Percentiles rank a stretch among this genome's conserved stretches.
Evolutionary conservation across 1,140 invertebrate genomes (phyloP).

Genomic region (Eumeta japonica): DNA sequence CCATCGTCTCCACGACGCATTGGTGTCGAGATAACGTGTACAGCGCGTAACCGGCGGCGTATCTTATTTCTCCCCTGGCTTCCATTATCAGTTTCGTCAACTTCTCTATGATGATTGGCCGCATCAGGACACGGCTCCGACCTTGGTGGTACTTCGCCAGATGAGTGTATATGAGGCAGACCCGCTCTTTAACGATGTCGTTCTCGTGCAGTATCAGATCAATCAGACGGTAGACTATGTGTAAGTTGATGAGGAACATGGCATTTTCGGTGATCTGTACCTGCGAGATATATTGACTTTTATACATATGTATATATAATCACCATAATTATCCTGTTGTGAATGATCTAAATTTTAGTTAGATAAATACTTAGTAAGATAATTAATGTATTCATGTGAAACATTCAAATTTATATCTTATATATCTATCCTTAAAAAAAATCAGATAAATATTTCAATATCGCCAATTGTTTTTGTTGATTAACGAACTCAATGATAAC

Average conservation of each 20-base stretch:
- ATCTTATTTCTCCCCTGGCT: constrained; percentile 40
- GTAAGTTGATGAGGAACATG: constrained; percentile 31
- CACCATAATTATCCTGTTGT: too few species aligned
- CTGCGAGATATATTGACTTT: constrained; percentile 17
- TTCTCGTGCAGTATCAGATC: constrained; percentile 29
- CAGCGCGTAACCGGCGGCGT: constrained; percentile 31
- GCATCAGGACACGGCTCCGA: constrained; percentile 24
- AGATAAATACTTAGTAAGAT: too few species aligned
- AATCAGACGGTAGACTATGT: constrained; percentile 32
- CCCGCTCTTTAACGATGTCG: constrained; percentile 36
- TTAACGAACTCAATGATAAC: too few species aligned
- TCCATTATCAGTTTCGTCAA: constrained; percentile 32
- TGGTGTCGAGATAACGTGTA: constrained; percentile 26
- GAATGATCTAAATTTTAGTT: too few species aligned
- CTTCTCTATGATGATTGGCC: constrained; percentile 25
- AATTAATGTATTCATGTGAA: too few species aligned
- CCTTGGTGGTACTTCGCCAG: constrained; percentile 39
- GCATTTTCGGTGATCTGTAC: constrained; percentile 47
- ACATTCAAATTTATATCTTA: too few species aligned
- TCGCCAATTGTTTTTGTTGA: too few species aligned
- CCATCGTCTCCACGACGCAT: constrained; percentile 26
- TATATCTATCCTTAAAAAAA: too few species aligned
- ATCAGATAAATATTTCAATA: too few species aligned
- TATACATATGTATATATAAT: too few species aligned
- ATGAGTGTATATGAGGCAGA: constrained; percentile 30